Evolutionary conservation across 2,888 invertebrate genomes (phyloP), one percentile per base, ranked within the genome.

Genomic region (Eupithecia pulchellata): DNA sequence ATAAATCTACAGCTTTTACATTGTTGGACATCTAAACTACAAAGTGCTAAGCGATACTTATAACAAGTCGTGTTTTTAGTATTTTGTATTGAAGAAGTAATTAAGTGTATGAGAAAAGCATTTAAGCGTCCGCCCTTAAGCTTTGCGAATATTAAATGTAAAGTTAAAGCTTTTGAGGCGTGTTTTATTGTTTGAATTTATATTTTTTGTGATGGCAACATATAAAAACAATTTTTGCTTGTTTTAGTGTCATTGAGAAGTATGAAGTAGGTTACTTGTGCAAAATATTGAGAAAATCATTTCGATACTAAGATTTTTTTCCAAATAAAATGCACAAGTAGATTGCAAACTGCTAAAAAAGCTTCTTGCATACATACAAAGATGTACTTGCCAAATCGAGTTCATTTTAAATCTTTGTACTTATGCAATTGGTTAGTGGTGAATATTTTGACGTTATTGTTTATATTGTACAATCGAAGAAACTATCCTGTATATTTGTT

Each of bases 31-130:
- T 27, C 66, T 76, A 60, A 36, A 25, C 29, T 64, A 61, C n/a
- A 13, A 36, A 57, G 70, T 73, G 68, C 66, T 66, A 68, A 73
- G 68, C 73, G 67, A 42, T 64, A 58, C 60, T 75, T 52, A 60
- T 65, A 66, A 34, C 39, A 42, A 64, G 20, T 17, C 27, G 13
- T 64, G 30, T 42, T 60, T 32, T 32, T 11, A 42, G 39, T 14
- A 52, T 62, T 34, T 66, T 63, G 58, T 65, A 63, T 58, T 47
- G 14, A 61, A 68, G 55, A 68, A 73, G 77, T 4, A 71, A 78
- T 77, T 61, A 73, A 77, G 78, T 79, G 79, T 90, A 92, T 92
- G 92, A 93, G 92, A 91, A 88, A 93, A 93, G 93, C 93, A 83
- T 83, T 74, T 75, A 91, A 91, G 91, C 91, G 84, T 78, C 80